Evolutionary conservation across 1,140 invertebrate genomes (phyloP).

Genomic region (Temnothorax curvispinosus): DNA sequence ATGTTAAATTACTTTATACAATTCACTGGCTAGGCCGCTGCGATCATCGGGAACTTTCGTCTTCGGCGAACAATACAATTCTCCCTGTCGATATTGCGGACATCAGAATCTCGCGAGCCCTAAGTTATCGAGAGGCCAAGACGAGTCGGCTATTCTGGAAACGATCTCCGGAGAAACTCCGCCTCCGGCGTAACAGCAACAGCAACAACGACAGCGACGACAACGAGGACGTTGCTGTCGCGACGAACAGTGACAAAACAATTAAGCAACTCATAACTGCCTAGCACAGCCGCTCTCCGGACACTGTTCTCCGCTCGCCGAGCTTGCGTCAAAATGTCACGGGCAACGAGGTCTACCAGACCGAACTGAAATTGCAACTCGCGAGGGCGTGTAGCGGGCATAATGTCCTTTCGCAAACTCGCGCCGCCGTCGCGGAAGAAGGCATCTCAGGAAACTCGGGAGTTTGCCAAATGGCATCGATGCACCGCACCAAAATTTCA

Average conservation of each 20-base stretch:
- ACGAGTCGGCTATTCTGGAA: slow-evolving; percentile 69
- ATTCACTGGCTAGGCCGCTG: not conserved
- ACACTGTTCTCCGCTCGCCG: slow-evolving; percentile 72
- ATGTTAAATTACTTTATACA: not conserved
- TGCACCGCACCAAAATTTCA: not conserved
- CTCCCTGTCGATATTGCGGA: slow-evolving; percentile 69
- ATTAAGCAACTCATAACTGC: slow-evolving; percentile 85
- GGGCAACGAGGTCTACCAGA: slow-evolving; percentile 83
- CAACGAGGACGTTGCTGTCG: slow-evolving; percentile 46
- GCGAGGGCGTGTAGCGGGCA: slow-evolving; percentile 75
- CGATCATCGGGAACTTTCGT: slow-evolving; percentile 42
- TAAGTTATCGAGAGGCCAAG: slow-evolving; percentile 70
- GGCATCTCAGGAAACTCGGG: slow-evolving; percentile 28
- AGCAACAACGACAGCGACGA: slow-evolving; percentile 50
- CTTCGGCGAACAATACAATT: slow-evolving; percentile 66
- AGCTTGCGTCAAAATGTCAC: slow-evolving; percentile 85
- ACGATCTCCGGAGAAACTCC: slow-evolving; percentile 67
- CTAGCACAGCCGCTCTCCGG: slow-evolving; percentile 76
- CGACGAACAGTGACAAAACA: slow-evolving; percentile 83
- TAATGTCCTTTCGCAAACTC: slow-evolving; percentile 76
- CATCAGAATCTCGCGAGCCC: slow-evolving; percentile 65
- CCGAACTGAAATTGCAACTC: slow-evolving; percentile 81
- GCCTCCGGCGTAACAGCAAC: slow-evolving; percentile 41
- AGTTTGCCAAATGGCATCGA: slow-evolving; percentile 57
- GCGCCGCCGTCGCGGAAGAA: slow-evolving; percentile 65